Percentiles rank a stretch among this genome's conserved stretches.
These are phyloP conservation scores for Tyria jacobaeae DNA, from an alignment of 2,888 invertebrate species.

Conservation along the genomic window DNA sequence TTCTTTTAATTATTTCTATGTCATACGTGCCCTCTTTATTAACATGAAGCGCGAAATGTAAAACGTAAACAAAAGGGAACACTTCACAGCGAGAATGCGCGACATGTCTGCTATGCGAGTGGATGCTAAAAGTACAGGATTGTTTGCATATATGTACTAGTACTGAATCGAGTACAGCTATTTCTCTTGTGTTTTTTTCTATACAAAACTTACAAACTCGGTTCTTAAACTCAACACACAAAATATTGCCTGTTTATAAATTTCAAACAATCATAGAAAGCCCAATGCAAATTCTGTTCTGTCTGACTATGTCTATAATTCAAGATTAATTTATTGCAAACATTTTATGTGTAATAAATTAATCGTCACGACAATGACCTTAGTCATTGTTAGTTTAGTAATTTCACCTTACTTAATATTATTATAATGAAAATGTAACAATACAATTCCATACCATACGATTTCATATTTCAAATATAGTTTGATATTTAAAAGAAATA, in stretches of 20 bases:
- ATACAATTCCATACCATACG: too few species aligned
- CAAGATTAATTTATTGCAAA: too few species aligned
- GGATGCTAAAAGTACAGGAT: slow-evolving; percentile 19
- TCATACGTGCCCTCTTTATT: slow-evolving; percentile 60
- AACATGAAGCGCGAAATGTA: slow-evolving; percentile 62
- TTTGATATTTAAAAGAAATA: too few species aligned
- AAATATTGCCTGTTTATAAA: background rate
- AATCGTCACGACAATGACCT: too few species aligned
- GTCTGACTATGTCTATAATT: background rate
- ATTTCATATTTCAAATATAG: too few species aligned
- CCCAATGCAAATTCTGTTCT: background rate
- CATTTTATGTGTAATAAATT: too few species aligned
- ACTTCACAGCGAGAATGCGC: slow-evolving; percentile 53
- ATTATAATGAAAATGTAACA: too few species aligned
- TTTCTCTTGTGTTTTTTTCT: slow-evolving; percentile 9
- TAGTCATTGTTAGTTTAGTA: too few species aligned
- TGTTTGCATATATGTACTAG: slow-evolving; percentile 21
- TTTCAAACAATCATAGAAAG: too few species aligned
- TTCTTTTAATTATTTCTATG: slow-evolving; percentile 60
- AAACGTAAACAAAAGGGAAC: slow-evolving; percentile 62
- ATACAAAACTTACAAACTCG: background rate
- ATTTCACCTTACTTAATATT: too few species aligned
- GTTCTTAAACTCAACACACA: background rate
- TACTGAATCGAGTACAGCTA: slow-evolving; percentile 11
- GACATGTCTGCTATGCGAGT: slow-evolving; percentile 35